Conservation (phyloP, 2,888 invertebrate species). For the Eudemis profundana region DNA sequence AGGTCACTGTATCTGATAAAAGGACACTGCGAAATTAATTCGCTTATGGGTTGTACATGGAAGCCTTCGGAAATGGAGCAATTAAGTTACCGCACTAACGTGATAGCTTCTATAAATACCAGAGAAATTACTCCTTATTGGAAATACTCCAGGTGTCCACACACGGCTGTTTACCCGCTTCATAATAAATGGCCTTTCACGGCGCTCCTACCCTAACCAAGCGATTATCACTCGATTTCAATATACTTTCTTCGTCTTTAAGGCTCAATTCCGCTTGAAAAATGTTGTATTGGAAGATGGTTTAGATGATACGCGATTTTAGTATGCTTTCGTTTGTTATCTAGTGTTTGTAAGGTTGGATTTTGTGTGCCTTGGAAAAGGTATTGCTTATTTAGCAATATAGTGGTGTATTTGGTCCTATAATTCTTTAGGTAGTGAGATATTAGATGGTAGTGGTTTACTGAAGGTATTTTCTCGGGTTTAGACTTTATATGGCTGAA, state of each 20-base stretch:
- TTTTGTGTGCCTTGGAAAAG: conserved; percentile 17
- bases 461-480: neutral
- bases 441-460: neutral
- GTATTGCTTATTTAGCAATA: conserved; percentile 29
- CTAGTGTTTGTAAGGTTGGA: conserved; percentile 15
- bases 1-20: too few relatives aligned
- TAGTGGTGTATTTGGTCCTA: conserved; percentile 20
- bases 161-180: conserved; percentile 30
- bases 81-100: neutral
- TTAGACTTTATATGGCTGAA: neutral
- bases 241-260: conserved; percentile 3
- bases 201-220: neutral
- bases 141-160: conserved; percentile 42
- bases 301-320: neutral
- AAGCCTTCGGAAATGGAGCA: neutral
- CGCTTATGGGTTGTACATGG: too few relatives aligned
- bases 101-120: conserved; percentile 31
- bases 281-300: neutral
- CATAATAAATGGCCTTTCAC: conserved; percentile 31
- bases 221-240: conserved; percentile 5
- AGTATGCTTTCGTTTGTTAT: neutral
- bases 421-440: conserved; percentile 20
- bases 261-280: neutral
- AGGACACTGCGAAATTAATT: too few relatives aligned
- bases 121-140: conserved; percentile 27